Base-by-base conservation (phyloP, 2,888 invertebrate genomes). In the Catocala nupta region DNA sequence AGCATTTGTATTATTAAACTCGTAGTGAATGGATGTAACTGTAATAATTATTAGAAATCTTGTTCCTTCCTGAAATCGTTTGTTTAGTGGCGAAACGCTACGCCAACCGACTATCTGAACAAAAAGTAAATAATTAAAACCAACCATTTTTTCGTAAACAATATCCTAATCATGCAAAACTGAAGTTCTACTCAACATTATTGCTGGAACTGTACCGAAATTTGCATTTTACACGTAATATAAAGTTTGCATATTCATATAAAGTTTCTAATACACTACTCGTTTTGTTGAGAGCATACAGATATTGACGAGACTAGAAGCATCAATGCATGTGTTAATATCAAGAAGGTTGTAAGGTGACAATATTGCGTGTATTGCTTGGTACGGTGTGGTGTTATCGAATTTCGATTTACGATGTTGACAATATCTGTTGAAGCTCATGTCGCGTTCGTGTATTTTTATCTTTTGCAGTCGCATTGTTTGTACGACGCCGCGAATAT, bases 391-490 rank as follows among this genome's bases (percentile, higher is more conserved):
- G 59, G 81, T 77, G 88, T 92, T 93, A 93, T 93, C 93, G 91
- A 91, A 90, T 93, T 91, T 87, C 92, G 91, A 90, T 91, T 91
- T 92, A 92, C 91, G 82, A 82, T 75, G 81, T 80, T 78, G 80
- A 72, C 78, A 81, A 82, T 90, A 90, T 90, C 89, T 81, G 79
- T 78, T 83, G 87, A 91, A 86, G 90, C 90, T 80, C 89, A 82
- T 89, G 92, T 90, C 85, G 82, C 78, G 55, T 74, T 73, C 70
- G 70, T 75, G 85, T 71, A 71, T 87, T 90, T 90, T 87, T 87
- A 84, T 81, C 86, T 84, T 82, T 83, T 78, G 75, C 66, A 70
- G 68, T 81, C 75, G 82, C 85, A 87, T 88, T 88, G 85, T 85
- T 80, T 71, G 78, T 81, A 74, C 75, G 74, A 75, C 76, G 74